These are phyloP conservation scores for Thyatira batis DNA, from an alignment of 2,888 invertebrate genomes.

Conservation along the genomic window DNA sequence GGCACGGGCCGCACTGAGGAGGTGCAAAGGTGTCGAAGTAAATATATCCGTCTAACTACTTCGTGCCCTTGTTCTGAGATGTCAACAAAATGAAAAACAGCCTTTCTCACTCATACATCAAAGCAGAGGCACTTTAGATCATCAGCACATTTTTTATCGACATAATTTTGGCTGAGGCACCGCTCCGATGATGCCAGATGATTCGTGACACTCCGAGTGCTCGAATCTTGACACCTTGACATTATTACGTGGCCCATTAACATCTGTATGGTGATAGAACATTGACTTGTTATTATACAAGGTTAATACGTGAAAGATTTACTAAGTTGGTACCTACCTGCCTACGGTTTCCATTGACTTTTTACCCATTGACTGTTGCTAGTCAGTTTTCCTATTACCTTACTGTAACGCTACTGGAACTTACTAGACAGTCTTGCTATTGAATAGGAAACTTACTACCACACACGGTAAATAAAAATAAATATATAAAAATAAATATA, in stretches of 20 bases:
- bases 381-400: background rate
- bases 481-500: too few relatives aligned
- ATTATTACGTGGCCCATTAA: slow-evolving; percentile 43
- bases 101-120: slow-evolving; percentile 8
- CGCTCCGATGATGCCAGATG: slow-evolving; percentile 49
- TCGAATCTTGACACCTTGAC: slow-evolving; percentile 45
- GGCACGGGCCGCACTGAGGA: too few relatives aligned
- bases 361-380: background rate
- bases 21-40: too few relatives aligned
- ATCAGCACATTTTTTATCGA: slow-evolving; percentile 32
- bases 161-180: slow-evolving; percentile 43
- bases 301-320: slow-evolving; percentile 4
- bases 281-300: slow-evolving; percentile 3
- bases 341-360: background rate
- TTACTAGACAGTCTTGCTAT: too few relatives aligned
- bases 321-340: background rate
- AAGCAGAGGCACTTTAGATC: slow-evolving; percentile 20
- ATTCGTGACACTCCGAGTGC: slow-evolving; percentile 33
- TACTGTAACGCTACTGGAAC: background rate
- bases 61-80: too few relatives aligned
- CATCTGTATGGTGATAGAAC: slow-evolving; percentile 19
- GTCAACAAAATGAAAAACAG: background rate
- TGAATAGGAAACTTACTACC: too few relatives aligned
- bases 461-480: too few relatives aligned
- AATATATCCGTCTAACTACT: too few relatives aligned